Evolutionary conservation across 2,113 vertebrate species (phyloP), one percentile per base, ranked within the genome.

Genomic region (Dasyurus viverrinus): DNA sequence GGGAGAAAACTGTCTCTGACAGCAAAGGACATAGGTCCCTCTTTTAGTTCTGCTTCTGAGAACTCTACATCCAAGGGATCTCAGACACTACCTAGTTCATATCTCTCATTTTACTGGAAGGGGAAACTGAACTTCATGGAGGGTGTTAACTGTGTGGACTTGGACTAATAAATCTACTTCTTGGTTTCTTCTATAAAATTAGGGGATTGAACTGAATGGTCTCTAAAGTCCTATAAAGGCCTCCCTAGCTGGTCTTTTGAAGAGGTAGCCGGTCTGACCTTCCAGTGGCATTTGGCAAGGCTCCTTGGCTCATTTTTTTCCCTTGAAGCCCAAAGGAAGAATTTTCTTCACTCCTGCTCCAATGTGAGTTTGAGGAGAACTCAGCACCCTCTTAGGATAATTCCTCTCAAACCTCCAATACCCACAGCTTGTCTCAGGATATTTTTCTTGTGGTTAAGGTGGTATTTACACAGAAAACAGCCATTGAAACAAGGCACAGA

Each of bases 371-470:
- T 25, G 92, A 94, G 95, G 96, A 97, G 95, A 90, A 90, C 94
- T 95, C 76, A 3, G 92, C 97, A 93, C 96, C 95, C 91, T 92
- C 54, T 53, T 93, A 91, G 94, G 94, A 27, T 91, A 91, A 93
- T 92, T 97, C 96, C 94, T 89, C 47, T 8, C 53, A 96, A 90
- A 93, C 25, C 54, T 42, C 89, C 97, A 97, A 95, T 96, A 91
- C 97, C 94, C 91, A 93, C 52, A 93, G 84, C 93, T 7, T 97
- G 93, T 47, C 97, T 96, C 92, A 93, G 96, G 94, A 52, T 96
- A 91, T 98, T 98, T 98, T 98, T 93, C 94, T 98, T 98, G 97
- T 92, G 96, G 95, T 97, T 96, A 97, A 98, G 96, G 97, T 94
- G 95, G 96, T 91, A 96, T 98, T 98, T 97, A 94, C 97, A 98